Evolutionary conservation across 64 coral and sea anemone species (phyloP), one percentile per base, ranked within the genome.

Genomic region (Orbicella faveolata): DNA sequence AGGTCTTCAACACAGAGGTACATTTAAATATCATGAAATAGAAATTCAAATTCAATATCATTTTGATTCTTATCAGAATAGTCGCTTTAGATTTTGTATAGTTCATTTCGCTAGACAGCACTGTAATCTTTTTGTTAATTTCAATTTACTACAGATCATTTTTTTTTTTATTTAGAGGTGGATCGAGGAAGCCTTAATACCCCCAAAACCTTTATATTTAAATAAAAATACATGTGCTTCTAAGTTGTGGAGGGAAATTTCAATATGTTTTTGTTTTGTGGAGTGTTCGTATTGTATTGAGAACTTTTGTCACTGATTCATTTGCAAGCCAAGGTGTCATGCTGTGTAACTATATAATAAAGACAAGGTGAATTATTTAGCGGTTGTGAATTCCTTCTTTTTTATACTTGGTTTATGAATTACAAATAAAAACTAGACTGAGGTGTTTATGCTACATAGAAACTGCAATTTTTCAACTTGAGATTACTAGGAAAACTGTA

Each of bases 341-440:
- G 39, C 64, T 37, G 36, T 85, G 82, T 66, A 72, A 17, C 61
- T 52, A 53, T 73, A 52, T 73, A 73, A 85, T 51, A 53, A 68
- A 30, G 36, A 72, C 20, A 72, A 72, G 33, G 1, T 85, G 65
- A 85, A 85, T 85, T 54, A 85, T 85, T 72, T 72, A 72, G 11
- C 53, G 21, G 4, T 19, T 9, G 10, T 48, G 7, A 48, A 48
- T 48, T 48, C 13, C 63, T 85, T 64, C 52, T 65, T 69, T 70
- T 85, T 85, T 73, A 23, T 9, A 52, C 64, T 70, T 73, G 62
- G 34, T 25, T 84, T 66, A 36, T 35, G 36, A 62, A 68, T 66
- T 70, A 4, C 15, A 52, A 72, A 70, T 52, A 70, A 67, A 21
- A 53, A 61, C 69, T 5, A 19, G 44, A 84, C n/a, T 2, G 12